Conservation (phyloP, 2,113 vertebrate genomes). For the Pelecanus crispus region DNA sequence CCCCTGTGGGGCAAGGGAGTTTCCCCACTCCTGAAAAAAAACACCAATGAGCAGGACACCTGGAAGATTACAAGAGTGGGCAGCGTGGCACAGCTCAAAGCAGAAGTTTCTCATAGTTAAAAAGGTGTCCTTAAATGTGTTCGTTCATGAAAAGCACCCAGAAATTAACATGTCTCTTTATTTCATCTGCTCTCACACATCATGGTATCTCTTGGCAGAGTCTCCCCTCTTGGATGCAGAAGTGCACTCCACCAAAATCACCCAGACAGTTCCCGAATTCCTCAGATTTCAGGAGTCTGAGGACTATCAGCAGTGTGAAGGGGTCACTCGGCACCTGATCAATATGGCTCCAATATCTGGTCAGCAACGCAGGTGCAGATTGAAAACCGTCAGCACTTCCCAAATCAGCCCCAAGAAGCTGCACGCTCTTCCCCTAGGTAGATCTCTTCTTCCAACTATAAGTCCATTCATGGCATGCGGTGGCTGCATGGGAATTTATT, state of each 20-base stretch:
- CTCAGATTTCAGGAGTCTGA: neutral
- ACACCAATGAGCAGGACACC: neutral
- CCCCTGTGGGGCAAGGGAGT: accelerated
- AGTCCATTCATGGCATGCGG: neutral
- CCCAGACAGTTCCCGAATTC: neutral
- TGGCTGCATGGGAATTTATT: no score
- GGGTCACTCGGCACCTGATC: neutral
- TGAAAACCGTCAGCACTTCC: neutral
- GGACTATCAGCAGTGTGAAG: neutral
- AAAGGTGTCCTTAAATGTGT: neutral
- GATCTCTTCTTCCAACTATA: neutral
- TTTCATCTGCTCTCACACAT: neutral
- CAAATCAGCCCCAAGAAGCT: neutral
- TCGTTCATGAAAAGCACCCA: neutral
- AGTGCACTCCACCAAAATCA: neutral
- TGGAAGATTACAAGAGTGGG: neutral
- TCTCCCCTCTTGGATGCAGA: neutral
- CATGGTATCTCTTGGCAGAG: neutral
- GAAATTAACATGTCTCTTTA: neutral
- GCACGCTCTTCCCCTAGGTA: neutral
- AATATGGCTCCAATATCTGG: neutral
- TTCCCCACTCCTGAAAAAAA: neutral
- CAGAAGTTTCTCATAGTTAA: neutral
- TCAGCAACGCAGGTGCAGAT: neutral
- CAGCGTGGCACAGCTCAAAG: neutral